Percentiles rank a stretch among this genome's conserved stretches.
Conservation (phyloP, 2,888 invertebrate genomes). For the Caenorhabditis becei region DNA sequence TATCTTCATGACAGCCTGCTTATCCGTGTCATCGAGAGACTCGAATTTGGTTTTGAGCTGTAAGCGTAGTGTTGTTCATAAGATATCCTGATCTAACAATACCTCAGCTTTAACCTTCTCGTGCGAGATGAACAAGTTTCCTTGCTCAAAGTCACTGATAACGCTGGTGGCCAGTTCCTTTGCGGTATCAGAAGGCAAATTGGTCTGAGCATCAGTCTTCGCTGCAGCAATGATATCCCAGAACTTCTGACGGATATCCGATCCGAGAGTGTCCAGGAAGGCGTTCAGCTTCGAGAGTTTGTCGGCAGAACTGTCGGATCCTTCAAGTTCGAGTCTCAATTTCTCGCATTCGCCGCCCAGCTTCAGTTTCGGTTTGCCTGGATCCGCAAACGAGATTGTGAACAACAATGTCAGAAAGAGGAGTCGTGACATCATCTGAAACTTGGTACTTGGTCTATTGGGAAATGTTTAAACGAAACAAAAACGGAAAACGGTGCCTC, state of each 20-base stretch:
- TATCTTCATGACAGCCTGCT: conserved; percentile 50
- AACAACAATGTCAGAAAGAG: neutral
- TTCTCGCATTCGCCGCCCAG: conserved; percentile 49
- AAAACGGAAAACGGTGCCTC: neutral
- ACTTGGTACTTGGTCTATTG: too few relatives aligned
- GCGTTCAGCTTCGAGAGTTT: conserved; percentile 46
- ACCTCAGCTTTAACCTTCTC: conserved; percentile 9
- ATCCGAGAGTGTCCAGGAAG: conserved; percentile 45
- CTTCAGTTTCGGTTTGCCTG: conserved; percentile 31
- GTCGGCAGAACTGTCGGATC: conserved; percentile 28
- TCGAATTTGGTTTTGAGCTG: conserved; percentile 57
- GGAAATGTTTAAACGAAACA: neutral
- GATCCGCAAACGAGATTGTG: neutral
- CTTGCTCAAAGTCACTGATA: conserved; percentile 44
- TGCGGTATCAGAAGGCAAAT: conserved; percentile 39
- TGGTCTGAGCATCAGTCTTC: conserved; percentile 49
- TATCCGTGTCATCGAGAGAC: conserved; percentile 47
- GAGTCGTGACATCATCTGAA: conserved; percentile 12
- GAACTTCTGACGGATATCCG: conserved; percentile 38
- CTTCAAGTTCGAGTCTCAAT: conserved; percentile 38
- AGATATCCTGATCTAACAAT: neutral
- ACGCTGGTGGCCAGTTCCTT: conserved; percentile 28
- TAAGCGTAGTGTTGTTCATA: too few relatives aligned
- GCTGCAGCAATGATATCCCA: conserved; percentile 48
- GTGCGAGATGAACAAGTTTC: conserved; percentile 39